Conservation (phyloP, 1,140 invertebrate genomes). For the Streblospio benedicti region DNA sequence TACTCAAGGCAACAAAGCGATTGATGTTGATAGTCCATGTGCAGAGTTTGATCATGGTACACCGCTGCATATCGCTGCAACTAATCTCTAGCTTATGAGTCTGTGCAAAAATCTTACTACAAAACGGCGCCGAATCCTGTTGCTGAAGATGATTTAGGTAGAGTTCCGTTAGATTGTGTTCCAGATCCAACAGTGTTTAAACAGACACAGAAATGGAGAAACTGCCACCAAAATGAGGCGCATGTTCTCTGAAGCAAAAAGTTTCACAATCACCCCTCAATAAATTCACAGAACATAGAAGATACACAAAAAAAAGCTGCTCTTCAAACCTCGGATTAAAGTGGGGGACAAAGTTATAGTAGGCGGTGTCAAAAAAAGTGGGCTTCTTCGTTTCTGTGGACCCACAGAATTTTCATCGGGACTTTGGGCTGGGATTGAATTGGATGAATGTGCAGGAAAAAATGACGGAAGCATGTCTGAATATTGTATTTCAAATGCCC, state of each 20-base stretch:
- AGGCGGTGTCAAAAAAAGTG: slow-evolving; percentile 28
- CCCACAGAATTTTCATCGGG: slow-evolving; percentile 45
- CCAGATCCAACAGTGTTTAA: slow-evolving; percentile 46
- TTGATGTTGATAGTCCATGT: slow-evolving; percentile 48
- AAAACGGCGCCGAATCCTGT: slow-evolving; percentile 48
- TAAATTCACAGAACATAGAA: neutral
- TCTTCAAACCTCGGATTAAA: slow-evolving; percentile 49
- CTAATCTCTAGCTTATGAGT: slow-evolving; percentile 51
- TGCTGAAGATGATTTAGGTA: slow-evolving; percentile 45
- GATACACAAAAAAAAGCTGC: slow-evolving; percentile 24
- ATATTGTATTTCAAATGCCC: slow-evolving; percentile 44
- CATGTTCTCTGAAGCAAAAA: slow-evolving; percentile 38
- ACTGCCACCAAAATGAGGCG: slow-evolving; percentile 39
- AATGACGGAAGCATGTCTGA: slow-evolving; percentile 44
- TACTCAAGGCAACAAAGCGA: slow-evolving; percentile 44
- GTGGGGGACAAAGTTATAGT: slow-evolving; percentile 50
- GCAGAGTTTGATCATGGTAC: slow-evolving; percentile 52
- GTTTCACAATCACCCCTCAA: slow-evolving; percentile 20
- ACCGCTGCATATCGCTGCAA: slow-evolving; percentile 52
- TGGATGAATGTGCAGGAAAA: slow-evolving; percentile 44
- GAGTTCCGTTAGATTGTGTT: slow-evolving; percentile 50
- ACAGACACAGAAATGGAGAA: slow-evolving; percentile 44
- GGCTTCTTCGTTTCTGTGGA: slow-evolving; percentile 44
- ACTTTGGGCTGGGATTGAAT: slow-evolving; percentile 46
- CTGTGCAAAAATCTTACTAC: slow-evolving; percentile 48